Percentiles rank a stretch among this genome's conserved stretches.
These are phyloP conservation scores for Tholera decimalis DNA, from an alignment of 2,888 invertebrate genomes.

Conservation along the genomic window DNA sequence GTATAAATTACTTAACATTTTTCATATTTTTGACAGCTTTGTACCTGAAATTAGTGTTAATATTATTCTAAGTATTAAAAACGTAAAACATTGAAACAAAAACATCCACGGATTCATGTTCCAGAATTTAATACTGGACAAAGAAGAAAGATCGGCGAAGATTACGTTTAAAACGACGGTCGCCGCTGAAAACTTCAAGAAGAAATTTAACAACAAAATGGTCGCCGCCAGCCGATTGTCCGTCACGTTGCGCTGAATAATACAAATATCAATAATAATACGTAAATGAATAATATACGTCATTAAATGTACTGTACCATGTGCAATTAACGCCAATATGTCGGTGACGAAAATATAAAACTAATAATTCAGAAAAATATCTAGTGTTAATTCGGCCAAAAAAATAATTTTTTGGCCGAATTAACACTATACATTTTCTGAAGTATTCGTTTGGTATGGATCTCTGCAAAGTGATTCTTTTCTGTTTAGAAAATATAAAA, in stretches of 20 bases:
- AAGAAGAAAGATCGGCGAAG: conserved; percentile 84
- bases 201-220: conserved; percentile 89
- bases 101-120: conserved; percentile 77
- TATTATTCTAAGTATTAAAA: conserved; percentile 11
- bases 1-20: conserved; percentile 69
- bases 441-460: too few relatives aligned
- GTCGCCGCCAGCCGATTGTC: conserved; percentile 87
- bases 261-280: background rate
- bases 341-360: too few relatives aligned
- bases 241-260: conserved; percentile 74
- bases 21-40: conserved; percentile 61
- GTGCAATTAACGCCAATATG: too few relatives aligned
- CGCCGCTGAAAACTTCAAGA: conserved; percentile 85
- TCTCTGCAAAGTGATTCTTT: background rate
- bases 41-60: conserved; percentile 31
- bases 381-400: too few relatives aligned
- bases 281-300: background rate
- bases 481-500: too few relatives aligned
- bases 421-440: too few relatives aligned
- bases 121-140: conserved; percentile 87
- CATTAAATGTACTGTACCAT: background rate
- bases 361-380: too few relatives aligned
- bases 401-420: too few relatives aligned
- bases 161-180: conserved; percentile 81
- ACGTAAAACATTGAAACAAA: conserved; percentile 40